Percentiles rank a stretch among this genome's conserved stretches.
Conservation (phyloP, 2,113 vertebrate species). For the Mohoua ochrocephala region DNA sequence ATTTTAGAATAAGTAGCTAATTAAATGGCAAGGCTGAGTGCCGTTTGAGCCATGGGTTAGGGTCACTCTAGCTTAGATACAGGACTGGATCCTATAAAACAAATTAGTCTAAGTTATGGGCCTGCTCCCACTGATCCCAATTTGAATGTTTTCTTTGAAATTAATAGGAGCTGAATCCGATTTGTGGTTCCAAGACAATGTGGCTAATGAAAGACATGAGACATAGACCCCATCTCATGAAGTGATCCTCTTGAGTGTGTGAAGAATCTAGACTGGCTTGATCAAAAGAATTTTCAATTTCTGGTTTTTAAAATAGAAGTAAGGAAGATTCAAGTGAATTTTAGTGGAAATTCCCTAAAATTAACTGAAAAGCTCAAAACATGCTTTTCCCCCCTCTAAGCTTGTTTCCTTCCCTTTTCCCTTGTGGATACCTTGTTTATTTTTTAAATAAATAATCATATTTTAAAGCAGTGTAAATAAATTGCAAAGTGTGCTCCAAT, state of each 20-base stretch:
- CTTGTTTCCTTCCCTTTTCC: constrained; percentile 51
- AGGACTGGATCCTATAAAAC: not conserved
- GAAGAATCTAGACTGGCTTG: not conserved
- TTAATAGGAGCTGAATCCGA: not conserved
- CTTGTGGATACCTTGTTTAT: constrained; percentile 52
- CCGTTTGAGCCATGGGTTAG: not conserved
- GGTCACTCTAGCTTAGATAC: not conserved
- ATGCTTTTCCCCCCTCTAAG: not conserved
- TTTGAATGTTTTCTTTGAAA: not conserved
- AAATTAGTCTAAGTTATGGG: not conserved
- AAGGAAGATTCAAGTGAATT: not conserved
- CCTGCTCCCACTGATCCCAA: not conserved
- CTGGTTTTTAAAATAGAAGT: not conserved
- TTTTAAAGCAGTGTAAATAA: constrained; percentile 67
- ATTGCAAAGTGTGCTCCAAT: constrained; percentile 45
- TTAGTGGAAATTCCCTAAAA: not conserved
- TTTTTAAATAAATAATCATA: constrained; percentile 61
- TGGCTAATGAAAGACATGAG: not conserved
- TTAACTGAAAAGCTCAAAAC: not conserved
- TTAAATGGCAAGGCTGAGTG: not conserved
- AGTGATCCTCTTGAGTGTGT: not conserved
- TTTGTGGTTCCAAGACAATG: not conserved
- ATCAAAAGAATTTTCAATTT: not conserved
- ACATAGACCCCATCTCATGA: not conserved
- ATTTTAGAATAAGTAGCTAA: not conserved